phyloP scores from a whole-genome alignment of 2,888 invertebrate genomes.

The Philereme transversata region DNA sequence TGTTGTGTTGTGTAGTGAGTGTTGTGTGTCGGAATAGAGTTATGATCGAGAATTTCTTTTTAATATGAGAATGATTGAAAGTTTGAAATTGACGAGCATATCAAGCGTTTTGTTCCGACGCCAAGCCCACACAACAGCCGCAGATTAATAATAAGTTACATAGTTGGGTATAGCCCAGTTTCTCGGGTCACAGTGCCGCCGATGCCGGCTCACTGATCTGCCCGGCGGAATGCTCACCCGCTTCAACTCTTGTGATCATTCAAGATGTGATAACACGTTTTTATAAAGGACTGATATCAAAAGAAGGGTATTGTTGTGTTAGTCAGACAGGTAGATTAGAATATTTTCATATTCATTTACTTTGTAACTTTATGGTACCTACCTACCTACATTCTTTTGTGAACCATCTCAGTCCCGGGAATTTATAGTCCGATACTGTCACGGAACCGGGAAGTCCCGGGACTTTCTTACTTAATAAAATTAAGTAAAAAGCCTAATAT shows the following conservation, averaged over 20 bases:
- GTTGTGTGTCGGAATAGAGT: too few species aligned
- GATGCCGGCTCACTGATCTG: slow-evolving; percentile 41
- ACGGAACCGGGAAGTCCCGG: too few species aligned
- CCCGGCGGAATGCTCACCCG: slow-evolving; percentile 51
- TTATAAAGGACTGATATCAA: slow-evolving; percentile 19
- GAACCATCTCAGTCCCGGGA: too few species aligned
- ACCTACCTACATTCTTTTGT: too few species aligned
- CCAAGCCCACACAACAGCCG: slow-evolving; percentile 16
- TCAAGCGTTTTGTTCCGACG: slow-evolving; percentile 8
- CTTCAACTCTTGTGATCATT: slow-evolving; percentile 42
- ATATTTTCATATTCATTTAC: too few species aligned
- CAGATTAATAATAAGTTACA: slow-evolving; percentile 29
- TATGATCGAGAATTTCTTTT: too few species aligned
- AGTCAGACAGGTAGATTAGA: not conserved
- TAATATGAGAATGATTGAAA: not conserved
- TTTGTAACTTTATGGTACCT: too few species aligned
- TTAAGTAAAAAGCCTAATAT: too few species aligned
- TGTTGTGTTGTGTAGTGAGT: too few species aligned
- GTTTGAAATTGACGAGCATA: not conserved
- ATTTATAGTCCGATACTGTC: too few species aligned
- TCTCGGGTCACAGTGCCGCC: slow-evolving; percentile 53
- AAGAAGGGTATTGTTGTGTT: not conserved
- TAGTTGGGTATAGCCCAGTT: slow-evolving; percentile 57
- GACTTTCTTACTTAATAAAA: too few species aligned
- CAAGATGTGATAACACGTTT: slow-evolving; percentile 34